Conservation (phyloP, 2,113 vertebrate species). For the Podarcis raffonei region DNA sequence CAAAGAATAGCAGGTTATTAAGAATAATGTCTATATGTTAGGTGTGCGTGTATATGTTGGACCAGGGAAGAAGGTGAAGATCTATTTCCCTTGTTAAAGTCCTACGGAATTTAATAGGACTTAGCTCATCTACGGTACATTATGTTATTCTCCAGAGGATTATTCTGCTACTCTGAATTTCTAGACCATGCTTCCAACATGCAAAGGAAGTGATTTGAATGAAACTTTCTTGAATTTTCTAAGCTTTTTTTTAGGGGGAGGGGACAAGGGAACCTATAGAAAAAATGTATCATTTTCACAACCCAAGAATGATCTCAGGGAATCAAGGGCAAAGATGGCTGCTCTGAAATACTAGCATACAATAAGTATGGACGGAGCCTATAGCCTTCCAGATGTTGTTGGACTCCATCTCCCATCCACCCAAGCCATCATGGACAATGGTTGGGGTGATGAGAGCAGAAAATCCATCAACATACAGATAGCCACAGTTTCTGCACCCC, state of each 20-base stretch:
- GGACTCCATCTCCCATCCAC: not conserved
- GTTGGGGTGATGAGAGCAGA: not conserved
- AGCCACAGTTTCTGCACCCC: not conserved
- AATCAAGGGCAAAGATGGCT: not conserved
- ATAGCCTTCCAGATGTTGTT: not conserved
- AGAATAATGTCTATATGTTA: conserved; percentile 53
- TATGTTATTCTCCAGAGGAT: not conserved
- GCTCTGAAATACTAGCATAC: not conserved
- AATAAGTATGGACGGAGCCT: not conserved
- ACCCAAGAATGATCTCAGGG: not conserved
- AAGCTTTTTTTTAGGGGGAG: too few relatives aligned
- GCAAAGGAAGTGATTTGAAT: not conserved
- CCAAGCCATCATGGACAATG: not conserved
- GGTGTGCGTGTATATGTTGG: not conserved
- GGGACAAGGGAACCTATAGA: too few relatives aligned
- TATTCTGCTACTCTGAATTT: not conserved
- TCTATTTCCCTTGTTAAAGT: not conserved
- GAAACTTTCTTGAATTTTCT: not conserved
- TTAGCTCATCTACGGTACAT: not conserved
- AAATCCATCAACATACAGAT: not conserved
- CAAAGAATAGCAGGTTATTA: conserved; percentile 61
- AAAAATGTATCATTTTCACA: too few relatives aligned
- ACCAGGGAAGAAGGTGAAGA: not conserved
- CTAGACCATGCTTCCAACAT: not conserved
- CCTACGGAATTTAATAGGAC: conserved; percentile 8